phyloP scores from a whole-genome alignment of 92 coral and sea anemone genomes.

The Galaxea fascicularis region DNA sequence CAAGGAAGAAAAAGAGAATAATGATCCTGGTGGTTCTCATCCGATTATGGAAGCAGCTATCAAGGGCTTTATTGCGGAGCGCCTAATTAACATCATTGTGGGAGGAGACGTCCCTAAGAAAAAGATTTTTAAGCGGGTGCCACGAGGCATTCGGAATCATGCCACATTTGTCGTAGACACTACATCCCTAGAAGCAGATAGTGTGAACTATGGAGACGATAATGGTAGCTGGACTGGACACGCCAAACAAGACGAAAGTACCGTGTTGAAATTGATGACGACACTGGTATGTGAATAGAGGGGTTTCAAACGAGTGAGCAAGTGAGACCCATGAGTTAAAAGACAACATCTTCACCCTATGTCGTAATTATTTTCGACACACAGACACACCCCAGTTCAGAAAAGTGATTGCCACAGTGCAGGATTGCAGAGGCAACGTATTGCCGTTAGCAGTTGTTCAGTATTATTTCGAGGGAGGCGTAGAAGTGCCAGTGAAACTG shows the following conservation, averaged over 20 bases:
- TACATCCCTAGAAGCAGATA: conserved; percentile 27
- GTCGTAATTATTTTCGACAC: conserved; percentile 56
- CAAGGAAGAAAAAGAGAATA: conserved; percentile 26
- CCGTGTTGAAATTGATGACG: conserved; percentile 53
- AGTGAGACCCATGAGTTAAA: conserved; percentile 4
- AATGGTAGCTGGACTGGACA: conserved; percentile 73
- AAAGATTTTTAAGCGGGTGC: conserved; percentile 35
- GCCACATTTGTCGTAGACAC: conserved; percentile 52
- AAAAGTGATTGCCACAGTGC: conserved; percentile 67
- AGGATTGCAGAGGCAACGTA: conserved; percentile 38
- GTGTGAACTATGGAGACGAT: conserved; percentile 56
- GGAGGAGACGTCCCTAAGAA: conserved; percentile 39
- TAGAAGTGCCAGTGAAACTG: conserved; percentile 67
- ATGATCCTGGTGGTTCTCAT: conserved; percentile 17
- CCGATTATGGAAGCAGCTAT: conserved; percentile 60
- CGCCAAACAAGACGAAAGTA: conserved; percentile 61
- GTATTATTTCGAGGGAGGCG: conserved; percentile 58
- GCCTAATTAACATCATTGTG: conserved; percentile 55
- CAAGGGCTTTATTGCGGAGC: conserved; percentile 58
- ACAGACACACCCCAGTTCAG: conserved; percentile 55
- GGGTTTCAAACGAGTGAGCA: neutral
- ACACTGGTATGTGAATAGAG: conserved; percentile 34
- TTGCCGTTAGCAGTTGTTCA: conserved; percentile 58
- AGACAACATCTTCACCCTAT: conserved; percentile 56
- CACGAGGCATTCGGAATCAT: conserved; percentile 49